Conservation (phyloP, 2,888 invertebrate genomes). For the Muschampia plurimacula region DNA sequence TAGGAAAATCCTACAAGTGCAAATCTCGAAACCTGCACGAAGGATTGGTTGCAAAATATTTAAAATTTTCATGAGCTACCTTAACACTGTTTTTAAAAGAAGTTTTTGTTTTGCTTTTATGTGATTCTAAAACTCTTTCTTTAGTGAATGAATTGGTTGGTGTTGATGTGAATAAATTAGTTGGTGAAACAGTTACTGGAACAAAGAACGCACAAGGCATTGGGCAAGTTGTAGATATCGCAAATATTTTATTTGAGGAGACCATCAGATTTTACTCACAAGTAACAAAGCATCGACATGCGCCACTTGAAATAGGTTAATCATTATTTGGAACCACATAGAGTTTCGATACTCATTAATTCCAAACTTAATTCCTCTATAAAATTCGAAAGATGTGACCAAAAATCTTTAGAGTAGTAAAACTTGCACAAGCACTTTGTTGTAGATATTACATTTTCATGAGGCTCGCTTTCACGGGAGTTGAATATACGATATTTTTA, state of each 20-base stretch:
- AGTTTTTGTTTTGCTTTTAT: conserved; percentile 1
- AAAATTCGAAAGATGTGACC: not conserved
- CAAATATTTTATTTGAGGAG: too few relatives aligned
- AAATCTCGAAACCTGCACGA: conserved; percentile 22
- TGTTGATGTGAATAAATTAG: too few relatives aligned
- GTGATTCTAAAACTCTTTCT: not conserved
- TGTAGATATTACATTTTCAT: conserved; percentile 23
- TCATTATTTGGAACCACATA: not conserved
- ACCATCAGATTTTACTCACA: too few relatives aligned
- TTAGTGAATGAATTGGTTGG: too few relatives aligned
- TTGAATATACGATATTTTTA: conserved; percentile 3
- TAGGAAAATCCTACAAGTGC: conserved; percentile 14
- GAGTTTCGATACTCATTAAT: not conserved
- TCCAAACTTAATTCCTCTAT: conserved; percentile 1
- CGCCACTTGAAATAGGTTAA: too few relatives aligned
- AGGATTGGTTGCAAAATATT: conserved; percentile 12
- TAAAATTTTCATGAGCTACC: conserved; percentile 24
- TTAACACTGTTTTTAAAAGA: conserved; percentile 5
- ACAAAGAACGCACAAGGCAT: too few relatives aligned
- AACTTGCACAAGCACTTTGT: not conserved
- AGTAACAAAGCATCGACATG: too few relatives aligned
- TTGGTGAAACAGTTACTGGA: too few relatives aligned
- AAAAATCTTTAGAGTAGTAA: not conserved
- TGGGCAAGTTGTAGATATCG: too few relatives aligned
- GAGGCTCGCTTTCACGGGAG: conserved; percentile 3